Percentiles rank a stretch among this genome's conserved stretches.
These are phyloP conservation scores for Sinocyclocheilus anshuiensis DNA, from an alignment of 2,113 vertebrate genomes.

Conservation along the genomic window DNA sequence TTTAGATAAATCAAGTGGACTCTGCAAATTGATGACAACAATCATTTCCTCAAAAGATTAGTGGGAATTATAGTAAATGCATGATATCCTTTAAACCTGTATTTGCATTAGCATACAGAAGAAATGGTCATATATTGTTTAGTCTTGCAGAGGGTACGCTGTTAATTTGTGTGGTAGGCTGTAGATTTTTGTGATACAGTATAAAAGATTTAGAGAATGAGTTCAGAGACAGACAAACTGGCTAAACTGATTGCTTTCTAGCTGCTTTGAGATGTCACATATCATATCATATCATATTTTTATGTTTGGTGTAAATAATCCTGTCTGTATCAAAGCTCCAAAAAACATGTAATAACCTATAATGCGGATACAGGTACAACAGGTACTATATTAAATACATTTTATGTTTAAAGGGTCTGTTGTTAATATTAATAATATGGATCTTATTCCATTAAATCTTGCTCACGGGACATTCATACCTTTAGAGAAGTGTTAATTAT, in stretches of 20 bases:
- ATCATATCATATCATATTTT: neutral
- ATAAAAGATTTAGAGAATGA: neutral
- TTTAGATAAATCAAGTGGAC: neutral
- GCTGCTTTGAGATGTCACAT: neutral
- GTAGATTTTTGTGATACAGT: neutral
- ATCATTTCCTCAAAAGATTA: neutral
- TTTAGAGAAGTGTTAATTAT: too few species aligned
- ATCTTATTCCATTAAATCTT: neutral
- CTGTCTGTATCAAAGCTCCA: neutral
- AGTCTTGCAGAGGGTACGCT: neutral
- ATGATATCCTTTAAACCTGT: neutral
- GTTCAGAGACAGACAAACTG: neutral
- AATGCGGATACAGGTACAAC: neutral
- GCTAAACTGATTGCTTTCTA: too few species aligned
- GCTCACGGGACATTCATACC: too few species aligned
- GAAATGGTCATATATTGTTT: neutral
- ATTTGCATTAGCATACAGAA: neutral
- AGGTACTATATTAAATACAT: too few species aligned
- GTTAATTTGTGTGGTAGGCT: neutral
- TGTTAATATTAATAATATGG: neutral
- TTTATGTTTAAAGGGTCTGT: neutral
- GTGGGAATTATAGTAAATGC: neutral
- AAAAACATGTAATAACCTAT: neutral
- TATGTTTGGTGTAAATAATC: neutral
- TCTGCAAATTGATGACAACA: neutral